A percentile compares a stretch with the other conserved stretches of the same genome.
Evolutionary conservation across 2,797 vertebrate genomes (phyloP).

Genomic region (Florisuga fusca): DNA sequence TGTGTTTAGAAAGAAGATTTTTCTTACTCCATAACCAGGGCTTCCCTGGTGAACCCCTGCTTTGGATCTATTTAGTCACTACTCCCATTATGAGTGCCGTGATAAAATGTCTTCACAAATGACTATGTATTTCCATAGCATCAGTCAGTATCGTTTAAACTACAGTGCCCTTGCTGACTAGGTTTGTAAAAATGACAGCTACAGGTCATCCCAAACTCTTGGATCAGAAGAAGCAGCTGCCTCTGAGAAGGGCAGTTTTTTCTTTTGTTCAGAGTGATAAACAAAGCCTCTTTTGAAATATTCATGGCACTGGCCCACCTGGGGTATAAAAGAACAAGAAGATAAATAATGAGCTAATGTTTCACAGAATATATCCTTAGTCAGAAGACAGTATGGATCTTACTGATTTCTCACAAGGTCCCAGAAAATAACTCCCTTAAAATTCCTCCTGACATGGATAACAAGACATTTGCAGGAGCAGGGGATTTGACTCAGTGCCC

Average conservation of each 20-base stretch:
- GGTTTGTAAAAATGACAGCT: conserved; percentile 28
- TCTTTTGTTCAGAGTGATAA: not conserved
- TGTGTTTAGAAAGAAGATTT: not conserved
- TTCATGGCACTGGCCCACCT: conserved; percentile 15
- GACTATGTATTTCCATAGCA: conserved; percentile 1
- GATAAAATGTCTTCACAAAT: conserved; percentile 19
- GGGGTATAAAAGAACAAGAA: conserved; percentile 28
- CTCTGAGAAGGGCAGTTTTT: not conserved
- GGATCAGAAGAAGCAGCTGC: not conserved
- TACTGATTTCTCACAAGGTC: not conserved
- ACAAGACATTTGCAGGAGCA: not conserved
- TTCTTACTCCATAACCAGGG: not conserved
- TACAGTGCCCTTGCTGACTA: conserved; percentile 15
- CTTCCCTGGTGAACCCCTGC: not conserved
- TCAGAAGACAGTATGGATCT: not conserved
- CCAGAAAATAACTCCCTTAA: not conserved
- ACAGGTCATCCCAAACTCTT: not conserved
- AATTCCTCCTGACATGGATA: not conserved
- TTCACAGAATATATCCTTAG: not conserved
- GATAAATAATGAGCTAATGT: conserved; percentile 35
- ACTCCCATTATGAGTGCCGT: not conserved
- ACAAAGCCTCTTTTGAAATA: conserved; percentile 44
- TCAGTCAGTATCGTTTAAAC: conserved; percentile 14
- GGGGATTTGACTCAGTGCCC: not conserved
- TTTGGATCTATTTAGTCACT: not conserved